Base-by-base conservation (phyloP, 2,888 invertebrate genomes). In the Ectropis crepuscularia region DNA sequence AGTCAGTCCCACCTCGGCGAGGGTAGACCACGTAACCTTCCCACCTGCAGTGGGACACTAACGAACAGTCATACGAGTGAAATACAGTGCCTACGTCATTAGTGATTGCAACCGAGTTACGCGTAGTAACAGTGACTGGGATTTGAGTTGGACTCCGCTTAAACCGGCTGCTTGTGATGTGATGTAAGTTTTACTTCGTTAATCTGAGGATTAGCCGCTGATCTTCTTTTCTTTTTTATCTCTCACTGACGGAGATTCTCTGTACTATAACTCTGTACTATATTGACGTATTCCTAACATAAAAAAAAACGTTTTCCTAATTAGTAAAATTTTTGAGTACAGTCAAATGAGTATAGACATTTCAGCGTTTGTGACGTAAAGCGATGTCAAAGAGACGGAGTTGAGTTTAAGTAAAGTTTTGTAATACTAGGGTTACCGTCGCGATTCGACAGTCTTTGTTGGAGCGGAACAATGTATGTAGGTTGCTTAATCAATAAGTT, bases 21-120 rank as follows among this genome's bases (percentile, higher is more conserved):
- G 69, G 72, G 65, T 75, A 70, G 79, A 79, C 82, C 77, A 75
- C 80, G 83, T 80, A 79, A 76, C 68, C 59, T 75, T 76, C 76
- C 71, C 67, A 74, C 79, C 82, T 84, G 88, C 88, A 89, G 85
- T 89, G 86, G 85, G 88, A 86, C 81, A 74, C 71, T 48, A 58
- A 63, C 65, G 41, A 46, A 11, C 45, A 53, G 53, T 57, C n/a
- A 57, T 74, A 67, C 48, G 49, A 43, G 58, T 39, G 12, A 49
- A 39, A 53, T 46, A 63, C 67, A 65, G 69, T 37, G 43, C 5
- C 12, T 12, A 58, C 53, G 53, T 53, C 37, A 48, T 45, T 41
- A 64, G 67, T 65, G 63, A 42, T 57, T 49, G 6, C 54, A 41
- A 48, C 47, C 50, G 68, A 67, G 64, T 37, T 7, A 12, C 47